phyloP scores from a whole-genome alignment of 2,797 vertebrate species.

The Orientallactaga sibirica region DNA sequence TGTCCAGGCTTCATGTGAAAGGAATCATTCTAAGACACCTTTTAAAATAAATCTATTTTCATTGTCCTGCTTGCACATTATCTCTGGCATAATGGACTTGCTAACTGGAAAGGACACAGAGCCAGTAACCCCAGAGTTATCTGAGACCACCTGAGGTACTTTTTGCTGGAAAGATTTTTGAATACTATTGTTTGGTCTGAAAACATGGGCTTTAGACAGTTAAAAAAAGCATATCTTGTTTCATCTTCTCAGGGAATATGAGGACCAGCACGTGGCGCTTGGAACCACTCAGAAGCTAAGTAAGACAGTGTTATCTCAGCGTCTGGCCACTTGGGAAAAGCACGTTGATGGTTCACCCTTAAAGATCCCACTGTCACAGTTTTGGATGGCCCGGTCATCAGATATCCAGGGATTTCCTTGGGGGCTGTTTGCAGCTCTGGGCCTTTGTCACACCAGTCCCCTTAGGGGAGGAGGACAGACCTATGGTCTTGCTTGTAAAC shows the following conservation, averaged over 20 bases:
- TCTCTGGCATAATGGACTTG: constrained; percentile 63
- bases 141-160: constrained; percentile 60
- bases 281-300: not conserved
- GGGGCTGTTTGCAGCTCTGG: constrained; percentile 4
- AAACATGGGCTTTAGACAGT: constrained; percentile 35
- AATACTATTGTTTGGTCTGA: constrained; percentile 70
- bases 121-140: constrained; percentile 68
- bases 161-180: constrained; percentile 68
- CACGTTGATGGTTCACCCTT: constrained; percentile 54
- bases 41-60: constrained; percentile 47
- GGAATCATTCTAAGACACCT: constrained; percentile 1
- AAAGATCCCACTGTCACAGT: constrained; percentile 54
- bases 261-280: not conserved
- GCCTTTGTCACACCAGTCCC: constrained; percentile 34
- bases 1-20: not conserved
- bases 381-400: constrained; percentile 36
- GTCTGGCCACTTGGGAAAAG: constrained; percentile 32
- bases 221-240: constrained; percentile 57
- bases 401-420: constrained; percentile 60
- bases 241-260: constrained; percentile 44
- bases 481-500: constrained; percentile 67
- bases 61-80: constrained; percentile 76
- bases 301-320: constrained; percentile 15
- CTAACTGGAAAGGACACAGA: constrained; percentile 78
- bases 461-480: constrained; percentile 55